Evolutionary conservation across 2,113 vertebrate genomes (phyloP).

Genomic region (Phrynocephalus versicolor): DNA sequence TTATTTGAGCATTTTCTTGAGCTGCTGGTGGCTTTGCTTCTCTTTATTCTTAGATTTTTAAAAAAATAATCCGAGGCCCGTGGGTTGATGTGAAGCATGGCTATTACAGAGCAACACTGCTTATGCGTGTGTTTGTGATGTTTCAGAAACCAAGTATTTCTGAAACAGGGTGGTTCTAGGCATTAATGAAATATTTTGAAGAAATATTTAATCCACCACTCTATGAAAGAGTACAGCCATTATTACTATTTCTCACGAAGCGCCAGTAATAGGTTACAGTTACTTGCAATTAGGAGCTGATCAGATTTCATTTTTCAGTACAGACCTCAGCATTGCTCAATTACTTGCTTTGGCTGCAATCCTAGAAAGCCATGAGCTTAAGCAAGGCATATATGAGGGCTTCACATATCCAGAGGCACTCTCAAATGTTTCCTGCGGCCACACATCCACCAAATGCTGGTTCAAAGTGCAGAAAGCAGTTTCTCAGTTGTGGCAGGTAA

Average conservation of each 20-base stretch:
- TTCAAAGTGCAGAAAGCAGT: neutral
- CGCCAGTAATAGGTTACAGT: conserved; percentile 6
- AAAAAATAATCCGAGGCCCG: too few species aligned
- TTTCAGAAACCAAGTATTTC: neutral
- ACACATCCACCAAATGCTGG: neutral
- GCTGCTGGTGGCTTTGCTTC: neutral
- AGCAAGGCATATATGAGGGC: neutral
- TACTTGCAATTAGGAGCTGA: conserved; percentile 40
- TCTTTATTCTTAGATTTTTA: neutral
- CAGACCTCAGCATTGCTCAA: neutral
- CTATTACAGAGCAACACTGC: neutral
- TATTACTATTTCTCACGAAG: conserved; percentile 11
- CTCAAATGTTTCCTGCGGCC: neutral
- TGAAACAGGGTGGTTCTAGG: neutral
- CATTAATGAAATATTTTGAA: neutral
- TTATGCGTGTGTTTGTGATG: neutral
- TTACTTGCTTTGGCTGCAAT: conserved; percentile 40
- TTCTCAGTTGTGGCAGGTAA: neutral
- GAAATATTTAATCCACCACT: neutral
- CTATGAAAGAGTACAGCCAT: neutral
- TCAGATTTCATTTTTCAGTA: conserved; percentile 26
- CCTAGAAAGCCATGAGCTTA: neutral
- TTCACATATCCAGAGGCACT: neutral
- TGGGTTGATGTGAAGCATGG: neutral
- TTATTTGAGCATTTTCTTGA: too few species aligned